Evolutionary conservation across 2,113 vertebrate species (phyloP), one percentile per base, ranked within the genome.

Genomic region (Laterallus jamaicensis): DNA sequence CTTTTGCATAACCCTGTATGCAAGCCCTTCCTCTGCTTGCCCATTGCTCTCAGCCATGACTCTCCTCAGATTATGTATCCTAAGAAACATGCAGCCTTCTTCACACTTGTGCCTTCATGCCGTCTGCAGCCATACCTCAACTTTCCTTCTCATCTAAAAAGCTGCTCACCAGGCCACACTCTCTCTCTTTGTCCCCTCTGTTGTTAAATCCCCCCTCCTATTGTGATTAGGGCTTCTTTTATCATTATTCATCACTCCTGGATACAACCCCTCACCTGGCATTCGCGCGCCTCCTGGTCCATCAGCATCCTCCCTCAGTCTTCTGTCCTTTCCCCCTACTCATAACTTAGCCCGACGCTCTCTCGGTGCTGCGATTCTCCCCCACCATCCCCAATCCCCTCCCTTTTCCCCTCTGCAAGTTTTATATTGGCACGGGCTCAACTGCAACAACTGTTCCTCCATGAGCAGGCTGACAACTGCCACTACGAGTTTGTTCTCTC

Each of bases 401-500:
- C 77, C 22, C 64, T 86, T 92, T 84, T 95, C 88, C 91, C 95
- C 84, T 42, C 78, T 92, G 81, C 86, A 95, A 95, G 74, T 89
- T 79, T 89, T 87, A 79, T 79, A 73, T 62, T 97, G 96, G 96
- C 96, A 89, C 74, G 58, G 78, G 66, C 89, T 97, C 96, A 97
- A 93, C 67, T 82, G 87, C 74, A 95, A 91, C 94, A 97, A 97
- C 94, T 96, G 96, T 95, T 96, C 86, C 81, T 95, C 91, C 89
- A 87, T 84, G 50, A 95, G 94, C 94, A 92, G 92, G 92, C 94
- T 97, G 96, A 97, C 96, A 96, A 97, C 94, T 96, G 93, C 93
- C 95, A 95, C 94, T 92, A 94, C 6, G 44, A 96, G 94, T 82
- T 97, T 92, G 94, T 97, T 96, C 96, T 97, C 96, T 97, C 91